Conservation (phyloP, 2,888 invertebrate genomes). For the Tiliacea citrago region DNA sequence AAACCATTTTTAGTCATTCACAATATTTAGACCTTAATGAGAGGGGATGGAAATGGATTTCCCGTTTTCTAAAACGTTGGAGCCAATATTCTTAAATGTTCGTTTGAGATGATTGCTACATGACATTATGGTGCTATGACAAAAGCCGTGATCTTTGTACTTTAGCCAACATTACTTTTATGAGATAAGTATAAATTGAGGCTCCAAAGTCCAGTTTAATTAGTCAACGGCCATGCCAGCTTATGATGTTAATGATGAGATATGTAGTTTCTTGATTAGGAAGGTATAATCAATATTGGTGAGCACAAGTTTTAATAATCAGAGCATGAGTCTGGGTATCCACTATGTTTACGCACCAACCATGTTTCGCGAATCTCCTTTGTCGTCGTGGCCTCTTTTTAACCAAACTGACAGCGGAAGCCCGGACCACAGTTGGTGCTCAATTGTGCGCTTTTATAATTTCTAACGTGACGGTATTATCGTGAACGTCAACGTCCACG, state of each 20-base stretch:
- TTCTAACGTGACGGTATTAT: background rate
- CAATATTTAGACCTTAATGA: background rate
- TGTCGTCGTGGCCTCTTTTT: background rate
- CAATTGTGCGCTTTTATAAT: background rate
- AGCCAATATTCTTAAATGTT: background rate
- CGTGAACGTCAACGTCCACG: background rate
- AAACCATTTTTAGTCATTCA: constrained; percentile 22
- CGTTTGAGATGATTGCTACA: constrained; percentile 2
- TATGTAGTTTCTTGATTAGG: background rate
- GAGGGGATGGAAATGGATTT: background rate
- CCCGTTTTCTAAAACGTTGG: background rate
- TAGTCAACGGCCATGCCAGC: background rate
- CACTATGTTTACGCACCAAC: background rate
- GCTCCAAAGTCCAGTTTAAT: background rate
- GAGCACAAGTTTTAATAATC: constrained; percentile 1
- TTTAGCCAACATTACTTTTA: background rate
- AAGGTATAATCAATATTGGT: background rate
- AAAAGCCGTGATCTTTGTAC: background rate
- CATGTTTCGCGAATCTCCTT: background rate
- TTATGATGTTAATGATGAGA: constrained; percentile 1
- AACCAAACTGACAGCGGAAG: background rate
- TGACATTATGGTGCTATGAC: background rate
- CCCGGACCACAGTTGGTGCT: background rate
- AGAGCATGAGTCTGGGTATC: background rate
- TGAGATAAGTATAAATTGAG: background rate